Base-by-base conservation (phyloP, 2,888 invertebrate genomes). In the Xylota segnis region DNA sequence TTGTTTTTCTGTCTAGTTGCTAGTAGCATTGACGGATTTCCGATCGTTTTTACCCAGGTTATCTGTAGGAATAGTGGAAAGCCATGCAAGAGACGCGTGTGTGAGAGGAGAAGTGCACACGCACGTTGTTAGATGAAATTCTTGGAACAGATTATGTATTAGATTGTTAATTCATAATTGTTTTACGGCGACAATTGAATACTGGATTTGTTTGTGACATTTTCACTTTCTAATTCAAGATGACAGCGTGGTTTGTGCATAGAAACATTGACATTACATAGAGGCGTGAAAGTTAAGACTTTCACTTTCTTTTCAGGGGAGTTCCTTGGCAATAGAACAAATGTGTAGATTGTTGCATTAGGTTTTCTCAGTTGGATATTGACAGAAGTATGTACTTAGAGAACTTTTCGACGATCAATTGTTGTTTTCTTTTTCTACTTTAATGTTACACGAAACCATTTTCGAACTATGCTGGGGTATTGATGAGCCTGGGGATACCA, bases 271-370 rank as follows among this genome's bases (percentile, higher is more conserved):
- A 37, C 75, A 75, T 75, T 75, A 65, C 56, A 29, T 6, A 6
- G 12, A 12, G 1, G 14, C 23, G 43, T 34, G 58, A 78, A 78
- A 63, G 71, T 71, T 18, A 75, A 75, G 52, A 58, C 84, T 84
- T 84, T 84, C 81, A 79, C 84, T 84, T 81, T 84, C 70, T 43
- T 52, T 32, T 16, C 10, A 7, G 7, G 18, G 34, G 23, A n/a
- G 14, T 27, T 29, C 5, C 14, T 43, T 14, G 1, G 0, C 3
- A 32, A 9, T 66, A 47, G 47, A 47, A 45, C 34, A 14, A 14
- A 14, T 10, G 34, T 34, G 14, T n/a, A 7, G 37, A 12, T 37
- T 37, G 37, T 40, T n/a, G n/a, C n/a, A n/a, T n/a, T n/a, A n/a
- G n/a, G n/a, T n/a, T 59, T 45, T 61, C 43, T 23, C 47, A 47